Conservation (phyloP, 2,888 invertebrate genomes). For the Leucoma salicis region DNA sequence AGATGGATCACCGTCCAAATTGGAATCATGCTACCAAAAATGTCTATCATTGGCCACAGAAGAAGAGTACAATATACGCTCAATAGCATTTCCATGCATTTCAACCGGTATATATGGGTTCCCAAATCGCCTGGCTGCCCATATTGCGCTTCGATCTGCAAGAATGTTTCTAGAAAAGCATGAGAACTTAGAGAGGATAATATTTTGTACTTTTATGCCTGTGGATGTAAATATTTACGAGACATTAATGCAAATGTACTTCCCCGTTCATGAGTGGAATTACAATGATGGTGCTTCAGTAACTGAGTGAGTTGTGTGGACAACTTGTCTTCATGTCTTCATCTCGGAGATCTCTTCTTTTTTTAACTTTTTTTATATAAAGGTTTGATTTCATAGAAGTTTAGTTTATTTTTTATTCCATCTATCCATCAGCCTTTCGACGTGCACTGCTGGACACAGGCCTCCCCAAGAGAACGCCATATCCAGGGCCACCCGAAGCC, state of each 20-base stretch:
- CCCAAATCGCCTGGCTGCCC: conserved; percentile 89
- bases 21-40: conserved; percentile 87
- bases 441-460: no score
- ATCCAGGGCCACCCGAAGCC: no score
- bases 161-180: conserved; percentile 83
- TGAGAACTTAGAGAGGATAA: conserved; percentile 84
- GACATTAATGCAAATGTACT: conserved; percentile 86
- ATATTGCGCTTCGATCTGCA: conserved; percentile 86
- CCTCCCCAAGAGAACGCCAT: no score
- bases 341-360: no score
- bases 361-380: no score
- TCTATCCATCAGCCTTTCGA: no score
- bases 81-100: conserved; percentile 94
- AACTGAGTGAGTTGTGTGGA: neutral
- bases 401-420: no score
- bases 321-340: no score
- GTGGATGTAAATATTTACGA: conserved; percentile 88
- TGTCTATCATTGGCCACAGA: conserved; percentile 78
- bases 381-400: no score
- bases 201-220: conserved; percentile 90
- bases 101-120: conserved; percentile 96
- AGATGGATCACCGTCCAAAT: conserved; percentile 84
- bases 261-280: conserved; percentile 78
- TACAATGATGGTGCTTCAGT: conserved; percentile 21
- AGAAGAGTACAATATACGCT: conserved; percentile 78